Evolutionary conservation across 1,140 invertebrate genomes (phyloP).

Genomic region (Cyclargus thomasi): DNA sequence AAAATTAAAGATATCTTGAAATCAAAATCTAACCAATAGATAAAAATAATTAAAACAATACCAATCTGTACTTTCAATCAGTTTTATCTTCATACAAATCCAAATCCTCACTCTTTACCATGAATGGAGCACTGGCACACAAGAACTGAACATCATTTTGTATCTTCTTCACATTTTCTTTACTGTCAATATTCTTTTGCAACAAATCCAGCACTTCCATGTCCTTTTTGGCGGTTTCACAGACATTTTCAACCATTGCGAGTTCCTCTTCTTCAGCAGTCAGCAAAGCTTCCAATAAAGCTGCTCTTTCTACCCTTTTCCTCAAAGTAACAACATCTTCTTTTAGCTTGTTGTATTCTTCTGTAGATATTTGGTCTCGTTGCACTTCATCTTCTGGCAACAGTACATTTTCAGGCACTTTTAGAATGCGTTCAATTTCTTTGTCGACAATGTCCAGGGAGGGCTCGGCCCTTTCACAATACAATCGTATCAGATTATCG

Average conservation of each 20-base stretch:
- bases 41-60: conserved; percentile 1
- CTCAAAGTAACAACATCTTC: conserved; percentile 49
- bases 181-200: conserved; percentile 41
- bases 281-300: conserved; percentile 60
- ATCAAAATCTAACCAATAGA: neutral
- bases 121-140: conserved; percentile 50
- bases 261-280: conserved; percentile 58
- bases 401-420: conserved; percentile 54
- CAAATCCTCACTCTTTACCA: conserved; percentile 31
- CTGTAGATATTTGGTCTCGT: conserved; percentile 45
- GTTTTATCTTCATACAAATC: conserved; percentile 28
- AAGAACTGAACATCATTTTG: conserved; percentile 49
- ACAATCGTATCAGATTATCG: conserved; percentile 55
- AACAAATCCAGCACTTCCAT: conserved; percentile 58
- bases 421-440: conserved; percentile 55
- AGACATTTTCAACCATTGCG: conserved; percentile 47
- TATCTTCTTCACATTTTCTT: conserved; percentile 40
- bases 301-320: conserved; percentile 52
- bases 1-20: too few relatives aligned
- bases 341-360: conserved; percentile 51
- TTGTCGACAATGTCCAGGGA: conserved; percentile 51
- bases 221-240: conserved; percentile 60
- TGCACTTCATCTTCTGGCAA: conserved; percentile 61
- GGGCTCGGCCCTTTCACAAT: conserved; percentile 50
- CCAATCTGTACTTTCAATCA: neutral